These are phyloP conservation scores for Distichodus sexfasciatus DNA, from an alignment of 2,797 vertebrate genomes.

Conservation along the genomic window DNA sequence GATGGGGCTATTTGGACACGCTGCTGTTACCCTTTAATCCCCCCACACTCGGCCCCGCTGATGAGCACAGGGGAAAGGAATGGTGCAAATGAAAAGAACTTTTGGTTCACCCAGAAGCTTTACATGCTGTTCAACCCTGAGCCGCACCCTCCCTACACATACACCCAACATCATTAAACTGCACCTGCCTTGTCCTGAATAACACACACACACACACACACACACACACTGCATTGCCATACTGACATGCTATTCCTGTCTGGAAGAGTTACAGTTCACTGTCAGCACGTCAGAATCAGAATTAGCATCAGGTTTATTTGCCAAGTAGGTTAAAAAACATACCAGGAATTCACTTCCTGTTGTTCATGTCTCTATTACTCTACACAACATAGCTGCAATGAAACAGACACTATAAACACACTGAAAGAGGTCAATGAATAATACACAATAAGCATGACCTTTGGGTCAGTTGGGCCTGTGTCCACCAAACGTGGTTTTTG, in stretches of 20 bases:
- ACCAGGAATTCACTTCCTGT: too few relatives aligned
- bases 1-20: conserved; percentile 63
- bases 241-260: not conserved
- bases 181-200: conserved; percentile 28
- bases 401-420: too few relatives aligned
- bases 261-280: not conserved
- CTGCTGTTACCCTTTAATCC: conserved; percentile 47
- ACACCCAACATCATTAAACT: not conserved
- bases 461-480: too few relatives aligned
- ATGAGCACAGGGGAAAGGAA: conserved; percentile 47
- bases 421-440: too few relatives aligned
- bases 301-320: not conserved
- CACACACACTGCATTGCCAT: not conserved
- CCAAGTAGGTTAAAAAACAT: too few relatives aligned
- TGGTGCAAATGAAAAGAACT: conserved; percentile 28
- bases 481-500: too few relatives aligned
- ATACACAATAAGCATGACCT: too few relatives aligned
- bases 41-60: conserved; percentile 52
- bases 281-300: not conserved
- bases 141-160: not conserved
- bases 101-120: not conserved
- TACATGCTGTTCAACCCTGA: conserved; percentile 4
- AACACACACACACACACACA: not conserved
- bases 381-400: too few relatives aligned
- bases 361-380: too few relatives aligned